A percentile compares a stretch with the other conserved stretches of the same genome.
Conservation (phyloP, 2,113 vertebrate species). For the Synodontis membranacea region DNA sequence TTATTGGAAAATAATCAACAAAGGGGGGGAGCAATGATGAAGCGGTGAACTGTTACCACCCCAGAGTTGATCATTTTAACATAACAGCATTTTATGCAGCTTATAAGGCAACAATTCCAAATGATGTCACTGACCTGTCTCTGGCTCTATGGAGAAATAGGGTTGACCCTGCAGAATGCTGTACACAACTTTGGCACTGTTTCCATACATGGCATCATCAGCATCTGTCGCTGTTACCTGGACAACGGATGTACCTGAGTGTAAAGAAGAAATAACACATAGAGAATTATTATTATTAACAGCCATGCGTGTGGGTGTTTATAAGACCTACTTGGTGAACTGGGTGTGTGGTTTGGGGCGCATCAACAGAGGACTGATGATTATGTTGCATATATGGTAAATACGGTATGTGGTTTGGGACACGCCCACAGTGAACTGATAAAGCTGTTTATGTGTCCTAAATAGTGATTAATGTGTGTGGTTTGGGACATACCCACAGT, state of each 20-base stretch:
- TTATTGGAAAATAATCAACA: not conserved
- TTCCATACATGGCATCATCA: constrained; percentile 39
- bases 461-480: too few species aligned
- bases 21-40: too few species aligned
- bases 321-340: not conserved
- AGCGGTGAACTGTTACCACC: not conserved
- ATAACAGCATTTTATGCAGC: too few species aligned
- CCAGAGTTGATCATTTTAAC: not conserved
- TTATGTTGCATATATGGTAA: not conserved
- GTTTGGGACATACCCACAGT: too few species aligned
- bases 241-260: constrained; percentile 34
- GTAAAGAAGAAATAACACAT: not conserved
- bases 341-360: not conserved
- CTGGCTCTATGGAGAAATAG: constrained; percentile 41
- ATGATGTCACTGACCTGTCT: constrained; percentile 35
- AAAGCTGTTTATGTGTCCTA: too few species aligned
- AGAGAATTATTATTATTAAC: not conserved
- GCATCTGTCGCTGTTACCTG: constrained; percentile 46
- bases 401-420: not conserved
- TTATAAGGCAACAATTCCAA: too few species aligned
- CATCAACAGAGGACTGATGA: not conserved
- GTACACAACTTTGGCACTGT: constrained; percentile 40
- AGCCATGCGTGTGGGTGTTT: not conserved
- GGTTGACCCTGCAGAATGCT: constrained; percentile 42
- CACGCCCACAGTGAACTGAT: not conserved